Percentiles rank a stretch among this genome's conserved stretches.
Conservation (phyloP, 2,888 invertebrate genomes). For the Pyrocoelia pectoralis region DNA sequence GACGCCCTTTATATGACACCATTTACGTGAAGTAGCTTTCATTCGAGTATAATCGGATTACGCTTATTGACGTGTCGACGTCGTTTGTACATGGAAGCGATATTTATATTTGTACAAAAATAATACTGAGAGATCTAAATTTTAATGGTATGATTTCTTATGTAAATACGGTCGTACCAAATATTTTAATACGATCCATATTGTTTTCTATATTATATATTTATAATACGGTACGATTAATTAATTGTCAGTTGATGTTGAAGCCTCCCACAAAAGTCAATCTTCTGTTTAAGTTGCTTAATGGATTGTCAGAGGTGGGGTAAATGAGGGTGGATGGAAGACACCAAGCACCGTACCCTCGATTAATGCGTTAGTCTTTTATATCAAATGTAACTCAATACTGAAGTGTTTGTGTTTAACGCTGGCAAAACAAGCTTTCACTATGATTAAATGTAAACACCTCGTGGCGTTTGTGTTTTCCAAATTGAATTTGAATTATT, state of each 20-base stretch:
- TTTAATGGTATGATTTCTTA: background rate
- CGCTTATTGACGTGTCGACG: constrained; percentile 15
- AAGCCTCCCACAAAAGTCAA: constrained; percentile 28
- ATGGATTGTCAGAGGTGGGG: constrained; percentile 38
- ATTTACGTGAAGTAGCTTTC: constrained; percentile 20
- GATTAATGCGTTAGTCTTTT: constrained; percentile 58
- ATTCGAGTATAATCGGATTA: constrained; percentile 24
- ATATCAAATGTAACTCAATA: constrained; percentile 60
- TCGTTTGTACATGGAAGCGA: background rate
- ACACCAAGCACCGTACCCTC: constrained; percentile 45
- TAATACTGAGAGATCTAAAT: background rate
- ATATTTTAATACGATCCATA: constrained; percentile 27
- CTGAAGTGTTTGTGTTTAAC: constrained; percentile 56
- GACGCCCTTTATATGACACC: constrained; percentile 17
- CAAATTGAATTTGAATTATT: constrained; percentile 59
- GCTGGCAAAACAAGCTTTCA: constrained; percentile 56
- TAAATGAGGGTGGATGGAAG: constrained; percentile 35
- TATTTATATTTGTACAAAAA: background rate
- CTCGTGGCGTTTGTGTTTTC: constrained; percentile 51
- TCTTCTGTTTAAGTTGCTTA: constrained; percentile 39
- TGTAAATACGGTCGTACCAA: constrained; percentile 21
- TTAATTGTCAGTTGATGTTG: constrained; percentile 21
- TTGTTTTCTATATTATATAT: background rate
- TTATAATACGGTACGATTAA: constrained; percentile 21
- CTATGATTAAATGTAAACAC: constrained; percentile 61